Percentiles rank a stretch among this genome's conserved stretches.
phyloP scores from a whole-genome alignment of 2,797 vertebrate genomes.

The Cossypha caffra region DNA sequence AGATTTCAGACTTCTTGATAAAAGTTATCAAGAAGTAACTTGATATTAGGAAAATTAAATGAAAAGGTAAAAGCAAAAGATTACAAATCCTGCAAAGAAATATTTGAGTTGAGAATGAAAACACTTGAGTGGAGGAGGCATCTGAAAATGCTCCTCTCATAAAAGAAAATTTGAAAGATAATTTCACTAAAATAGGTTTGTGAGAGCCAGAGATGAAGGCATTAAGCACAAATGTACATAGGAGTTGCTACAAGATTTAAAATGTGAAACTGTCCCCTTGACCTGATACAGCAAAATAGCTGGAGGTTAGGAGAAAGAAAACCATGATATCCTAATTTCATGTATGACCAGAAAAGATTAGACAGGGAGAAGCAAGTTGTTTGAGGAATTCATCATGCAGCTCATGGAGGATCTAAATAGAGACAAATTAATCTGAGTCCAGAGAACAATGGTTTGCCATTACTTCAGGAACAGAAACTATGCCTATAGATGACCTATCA shows the following conservation, averaged over 20 bases:
- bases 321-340: background rate
- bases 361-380: background rate
- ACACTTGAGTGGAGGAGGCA: background rate
- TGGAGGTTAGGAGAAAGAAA: background rate
- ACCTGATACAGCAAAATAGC: background rate
- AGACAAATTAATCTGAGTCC: background rate
- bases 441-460: background rate
- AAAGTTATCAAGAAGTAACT: background rate
- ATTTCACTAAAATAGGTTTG: background rate
- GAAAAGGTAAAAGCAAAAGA: background rate
- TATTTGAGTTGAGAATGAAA: background rate
- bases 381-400: background rate
- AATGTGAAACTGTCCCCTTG: background rate
- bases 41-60: background rate
- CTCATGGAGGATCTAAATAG: background rate
- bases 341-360: background rate
- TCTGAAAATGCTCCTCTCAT: background rate
- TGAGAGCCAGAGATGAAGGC: background rate
- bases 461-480: background rate
- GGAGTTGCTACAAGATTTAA: background rate
- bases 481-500: background rate
- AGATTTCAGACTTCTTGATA: background rate
- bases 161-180: background rate
- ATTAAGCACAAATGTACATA: background rate
- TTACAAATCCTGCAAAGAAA: background rate